phyloP scores from a whole-genome alignment of 2,888 invertebrate species.

The Spatulosminthurus flaviceps region DNA sequence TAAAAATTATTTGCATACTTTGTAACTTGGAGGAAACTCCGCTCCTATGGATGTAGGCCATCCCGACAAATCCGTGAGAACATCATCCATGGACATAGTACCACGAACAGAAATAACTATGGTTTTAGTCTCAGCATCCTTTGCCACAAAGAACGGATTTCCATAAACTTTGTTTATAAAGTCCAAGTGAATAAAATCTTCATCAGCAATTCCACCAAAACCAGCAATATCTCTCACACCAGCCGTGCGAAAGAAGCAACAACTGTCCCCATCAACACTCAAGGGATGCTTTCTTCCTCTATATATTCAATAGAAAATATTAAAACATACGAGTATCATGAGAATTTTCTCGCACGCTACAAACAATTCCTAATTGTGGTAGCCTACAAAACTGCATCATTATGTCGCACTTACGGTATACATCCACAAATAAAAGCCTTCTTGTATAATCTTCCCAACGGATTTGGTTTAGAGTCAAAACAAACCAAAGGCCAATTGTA shows the following conservation, averaged over 20 bases:
- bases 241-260: constrained; percentile 86
- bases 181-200: constrained; percentile 81
- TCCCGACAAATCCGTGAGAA: constrained; percentile 83
- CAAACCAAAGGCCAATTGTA: constrained; percentile 91
- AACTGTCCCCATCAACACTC: constrained; percentile 83
- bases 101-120: constrained; percentile 87
- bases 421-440: constrained; percentile 79
- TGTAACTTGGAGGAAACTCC: neutral
- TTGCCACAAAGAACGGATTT: constrained; percentile 87
- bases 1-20: neutral
- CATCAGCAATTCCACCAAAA: constrained; percentile 73
- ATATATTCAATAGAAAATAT: constrained; percentile 28
- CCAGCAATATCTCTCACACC: constrained; percentile 82
- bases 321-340: neutral
- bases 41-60: constrained; percentile 78
- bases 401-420: constrained; percentile 73
- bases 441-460: constrained; percentile 76
- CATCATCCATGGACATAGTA: constrained; percentile 83
- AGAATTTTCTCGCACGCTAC: too few species aligned
- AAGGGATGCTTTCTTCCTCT: constrained; percentile 68
- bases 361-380: too few species aligned
- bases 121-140: constrained; percentile 80
- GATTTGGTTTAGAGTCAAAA: constrained; percentile 79
- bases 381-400: too few species aligned
- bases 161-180: constrained; percentile 86